phyloP scores from a whole-genome alignment of 2,888 invertebrate species.

The Teleogryllus oceanicus region DNA sequence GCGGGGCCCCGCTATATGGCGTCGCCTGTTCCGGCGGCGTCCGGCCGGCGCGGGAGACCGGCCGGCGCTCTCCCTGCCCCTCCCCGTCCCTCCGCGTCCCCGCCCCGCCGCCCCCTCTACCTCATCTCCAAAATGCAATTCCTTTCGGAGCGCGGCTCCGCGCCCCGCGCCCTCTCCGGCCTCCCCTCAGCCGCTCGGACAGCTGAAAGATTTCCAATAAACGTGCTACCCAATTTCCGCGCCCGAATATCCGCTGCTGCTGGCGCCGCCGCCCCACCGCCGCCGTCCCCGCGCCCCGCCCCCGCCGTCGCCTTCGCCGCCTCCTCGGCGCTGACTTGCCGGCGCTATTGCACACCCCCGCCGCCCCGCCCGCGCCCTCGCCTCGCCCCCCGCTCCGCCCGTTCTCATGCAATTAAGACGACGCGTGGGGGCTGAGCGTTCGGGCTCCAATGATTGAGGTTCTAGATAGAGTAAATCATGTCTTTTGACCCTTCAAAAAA shows the following conservation, averaged over 20 bases:
- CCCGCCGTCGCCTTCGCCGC: not conserved
- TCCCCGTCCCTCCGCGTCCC: conserved; percentile 38
- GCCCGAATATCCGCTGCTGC: conserved; percentile 45
- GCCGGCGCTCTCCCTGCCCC: conserved; percentile 11
- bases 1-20: not conserved
- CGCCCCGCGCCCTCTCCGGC: conserved; percentile 44
- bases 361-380: conserved; percentile 4
- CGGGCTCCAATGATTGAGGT: conserved; percentile 36
- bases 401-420: conserved; percentile 35
- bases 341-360: conserved; percentile 21
- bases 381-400: conserved; percentile 23
- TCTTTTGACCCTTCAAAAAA: conserved; percentile 38
- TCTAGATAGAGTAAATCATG: conserved; percentile 38
- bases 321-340: conserved; percentile 22
- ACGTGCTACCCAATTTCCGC: conserved; percentile 49
- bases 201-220: conserved; percentile 52
- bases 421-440: conserved; percentile 24
- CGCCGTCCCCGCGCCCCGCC: conserved; percentile 22
- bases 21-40: conserved; percentile 35
- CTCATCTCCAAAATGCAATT: conserved; percentile 38
- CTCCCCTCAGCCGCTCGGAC: conserved; percentile 47
- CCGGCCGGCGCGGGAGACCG: conserved; percentile 27
- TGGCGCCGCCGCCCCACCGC: conserved; percentile 35
- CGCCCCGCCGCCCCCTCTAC: conserved; percentile 30
- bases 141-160: conserved; percentile 35